phyloP scores from a whole-genome alignment of 2,888 invertebrate species.

The Oscheius onirici region DNA sequence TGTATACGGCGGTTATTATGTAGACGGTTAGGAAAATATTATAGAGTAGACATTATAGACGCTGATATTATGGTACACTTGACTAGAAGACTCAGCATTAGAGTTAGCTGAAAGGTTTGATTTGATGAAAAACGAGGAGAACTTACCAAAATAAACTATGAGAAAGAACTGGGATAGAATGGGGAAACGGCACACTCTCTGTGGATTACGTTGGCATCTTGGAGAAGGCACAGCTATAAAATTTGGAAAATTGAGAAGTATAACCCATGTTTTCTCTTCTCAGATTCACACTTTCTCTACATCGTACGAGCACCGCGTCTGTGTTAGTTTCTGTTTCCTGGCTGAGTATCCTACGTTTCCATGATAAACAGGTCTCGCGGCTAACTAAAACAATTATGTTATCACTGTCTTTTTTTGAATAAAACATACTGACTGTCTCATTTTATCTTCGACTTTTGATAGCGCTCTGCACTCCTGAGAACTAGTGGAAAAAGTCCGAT shows the following conservation, averaged over 20 bases:
- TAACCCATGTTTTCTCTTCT: too few species aligned
- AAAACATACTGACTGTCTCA: too few species aligned
- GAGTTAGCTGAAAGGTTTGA: neutral
- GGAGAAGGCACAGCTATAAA: slow-evolving; percentile 11
- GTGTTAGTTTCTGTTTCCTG: too few species aligned
- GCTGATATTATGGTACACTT: slow-evolving; percentile 9
- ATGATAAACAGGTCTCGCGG: too few species aligned
- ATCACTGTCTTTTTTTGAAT: too few species aligned
- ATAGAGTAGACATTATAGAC: slow-evolving; percentile 6
- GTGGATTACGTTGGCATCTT: neutral
- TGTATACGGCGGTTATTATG: slow-evolving; percentile 15
- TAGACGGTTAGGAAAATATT: slow-evolving; percentile 4
- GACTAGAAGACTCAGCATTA: slow-evolving; percentile 17
- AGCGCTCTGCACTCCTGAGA: too few species aligned
- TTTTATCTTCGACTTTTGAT: too few species aligned
- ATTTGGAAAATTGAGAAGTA: neutral
- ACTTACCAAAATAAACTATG: neutral
- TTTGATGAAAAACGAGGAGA: neutral
- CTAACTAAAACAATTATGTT: too few species aligned
- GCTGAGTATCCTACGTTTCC: too few species aligned
- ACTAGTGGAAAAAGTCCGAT: too few species aligned
- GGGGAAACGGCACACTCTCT: neutral
- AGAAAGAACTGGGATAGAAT: neutral
- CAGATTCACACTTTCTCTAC: too few species aligned
- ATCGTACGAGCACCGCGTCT: too few species aligned